A percentile compares a stretch with the other conserved stretches of the same genome.
phyloP scores from a whole-genome alignment of 2,113 vertebrate genomes.

The Ammodytes marinus region DNA sequence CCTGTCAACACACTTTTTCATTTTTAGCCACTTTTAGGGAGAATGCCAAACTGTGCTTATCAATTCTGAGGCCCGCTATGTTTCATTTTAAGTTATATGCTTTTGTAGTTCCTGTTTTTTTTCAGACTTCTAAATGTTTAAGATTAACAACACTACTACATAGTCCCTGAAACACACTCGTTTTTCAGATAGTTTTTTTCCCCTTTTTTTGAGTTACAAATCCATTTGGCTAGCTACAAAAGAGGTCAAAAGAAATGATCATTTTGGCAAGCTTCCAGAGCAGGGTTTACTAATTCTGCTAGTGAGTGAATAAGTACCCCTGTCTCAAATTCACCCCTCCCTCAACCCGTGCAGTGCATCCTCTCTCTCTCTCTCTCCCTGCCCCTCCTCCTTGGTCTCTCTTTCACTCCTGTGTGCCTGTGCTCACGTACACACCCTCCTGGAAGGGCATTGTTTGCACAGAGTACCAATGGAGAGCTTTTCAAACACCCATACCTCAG shows the following conservation, averaged over 20 bases:
- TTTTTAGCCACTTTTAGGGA: background rate
- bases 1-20: background rate
- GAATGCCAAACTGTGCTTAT: background rate
- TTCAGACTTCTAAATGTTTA: background rate
- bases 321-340: constrained; percentile 30
- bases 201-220: constrained; percentile 35
- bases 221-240: constrained; percentile 16
- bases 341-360: constrained; percentile 2
- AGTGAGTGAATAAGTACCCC: background rate
- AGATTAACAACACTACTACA: background rate
- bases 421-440: constrained; percentile 80
- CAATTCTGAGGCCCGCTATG: too few species aligned
- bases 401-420: constrained; percentile 72
- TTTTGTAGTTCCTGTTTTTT: background rate
- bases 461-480: constrained; percentile 42
- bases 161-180: background rate
- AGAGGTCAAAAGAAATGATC: constrained; percentile 19
- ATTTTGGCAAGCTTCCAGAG: constrained; percentile 10
- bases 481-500: constrained; percentile 46
- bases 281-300: constrained; percentile 38
- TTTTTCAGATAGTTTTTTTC: constrained; percentile 15
- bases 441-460: constrained; percentile 70
- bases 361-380: constrained; percentile 4
- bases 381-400: constrained; percentile 16
- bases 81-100: background rate